Percentiles rank a stretch among this genome's conserved stretches.
Conservation (phyloP, 2,888 invertebrate genomes). For the Campoletis raptor region DNA sequence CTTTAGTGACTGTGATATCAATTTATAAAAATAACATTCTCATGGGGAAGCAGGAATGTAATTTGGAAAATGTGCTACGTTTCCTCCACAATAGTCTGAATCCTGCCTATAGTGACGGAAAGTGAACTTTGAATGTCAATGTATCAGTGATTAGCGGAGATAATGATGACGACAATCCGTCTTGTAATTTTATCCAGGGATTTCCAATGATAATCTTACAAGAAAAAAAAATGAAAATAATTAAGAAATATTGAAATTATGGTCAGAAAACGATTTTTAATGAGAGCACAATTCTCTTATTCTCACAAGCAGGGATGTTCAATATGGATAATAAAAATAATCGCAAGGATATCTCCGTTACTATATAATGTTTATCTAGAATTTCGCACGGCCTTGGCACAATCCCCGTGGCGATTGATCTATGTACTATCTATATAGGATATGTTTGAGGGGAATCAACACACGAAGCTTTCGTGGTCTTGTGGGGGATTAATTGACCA, state of each 20-base stretch:
- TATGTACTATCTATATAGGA: slow-evolving; percentile 2
- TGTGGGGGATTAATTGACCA: slow-evolving; percentile 48
- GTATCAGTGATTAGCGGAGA: no score
- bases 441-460: slow-evolving; percentile 57
- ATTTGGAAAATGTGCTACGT: background rate
- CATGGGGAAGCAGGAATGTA: background rate
- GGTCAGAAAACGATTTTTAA: background rate
- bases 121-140: no score
- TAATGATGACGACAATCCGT: no score
- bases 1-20: background rate
- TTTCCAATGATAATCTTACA: background rate
- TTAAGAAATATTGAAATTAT: background rate
- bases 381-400: slow-evolving; percentile 36
- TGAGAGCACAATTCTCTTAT: background rate
- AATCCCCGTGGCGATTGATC: slow-evolving; percentile 48
- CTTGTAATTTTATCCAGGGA: background rate
- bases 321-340: background rate
- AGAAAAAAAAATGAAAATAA: background rate
- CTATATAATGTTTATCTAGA: slow-evolving; percentile 13
- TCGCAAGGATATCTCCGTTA: background rate
- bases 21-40: background rate
- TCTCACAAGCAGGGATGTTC: background rate
- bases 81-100: background rate
- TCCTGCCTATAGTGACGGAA: no score
- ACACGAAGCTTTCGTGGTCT: slow-evolving; percentile 18